A percentile compares a stretch with the other conserved stretches of the same genome.
phyloP scores from a whole-genome alignment of 64 coral and sea anemone species.

The Stichodactyla helianthus region DNA sequence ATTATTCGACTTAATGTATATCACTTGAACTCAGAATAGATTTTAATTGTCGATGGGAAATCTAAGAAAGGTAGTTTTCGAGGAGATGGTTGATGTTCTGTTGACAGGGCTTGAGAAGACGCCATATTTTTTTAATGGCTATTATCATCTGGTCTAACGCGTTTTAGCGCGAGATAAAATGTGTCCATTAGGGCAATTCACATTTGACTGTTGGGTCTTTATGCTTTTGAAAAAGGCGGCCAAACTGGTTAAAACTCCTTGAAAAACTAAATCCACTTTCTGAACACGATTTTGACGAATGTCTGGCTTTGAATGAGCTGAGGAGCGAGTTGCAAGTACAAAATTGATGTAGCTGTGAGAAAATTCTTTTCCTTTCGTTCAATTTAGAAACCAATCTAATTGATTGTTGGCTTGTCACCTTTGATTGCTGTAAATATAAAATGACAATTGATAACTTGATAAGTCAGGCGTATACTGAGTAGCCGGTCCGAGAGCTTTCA shows the following conservation, averaged over 20 bases:
- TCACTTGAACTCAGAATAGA: neutral
- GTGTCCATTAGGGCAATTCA: neutral
- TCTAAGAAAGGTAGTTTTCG: neutral
- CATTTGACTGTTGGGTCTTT: neutral
- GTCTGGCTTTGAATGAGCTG: neutral
- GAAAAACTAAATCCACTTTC: neutral
- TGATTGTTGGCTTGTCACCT: neutral
- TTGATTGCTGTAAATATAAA: neutral
- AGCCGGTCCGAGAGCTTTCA: neutral
- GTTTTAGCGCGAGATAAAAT: neutral
- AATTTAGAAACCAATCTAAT: neutral
- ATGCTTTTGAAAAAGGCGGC: neutral
- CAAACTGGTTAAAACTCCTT: neutral
- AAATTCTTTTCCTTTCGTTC: neutral
- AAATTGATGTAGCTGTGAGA: too few relatives aligned
- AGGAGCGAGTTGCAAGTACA: neutral
- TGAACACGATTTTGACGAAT: neutral
- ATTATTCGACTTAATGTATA: neutral
- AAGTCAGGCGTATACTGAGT: neutral
- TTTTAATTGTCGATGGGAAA: neutral
- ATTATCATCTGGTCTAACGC: neutral
- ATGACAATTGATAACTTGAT: neutral
- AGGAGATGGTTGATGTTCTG: neutral
- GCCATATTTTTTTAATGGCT: neutral
- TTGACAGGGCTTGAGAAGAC: neutral